A percentile compares a stretch with the other conserved stretches of the same genome.
Evolutionary conservation across 2,113 vertebrate genomes (phyloP).

Genomic region (Rhinolophus sinicus): DNA sequence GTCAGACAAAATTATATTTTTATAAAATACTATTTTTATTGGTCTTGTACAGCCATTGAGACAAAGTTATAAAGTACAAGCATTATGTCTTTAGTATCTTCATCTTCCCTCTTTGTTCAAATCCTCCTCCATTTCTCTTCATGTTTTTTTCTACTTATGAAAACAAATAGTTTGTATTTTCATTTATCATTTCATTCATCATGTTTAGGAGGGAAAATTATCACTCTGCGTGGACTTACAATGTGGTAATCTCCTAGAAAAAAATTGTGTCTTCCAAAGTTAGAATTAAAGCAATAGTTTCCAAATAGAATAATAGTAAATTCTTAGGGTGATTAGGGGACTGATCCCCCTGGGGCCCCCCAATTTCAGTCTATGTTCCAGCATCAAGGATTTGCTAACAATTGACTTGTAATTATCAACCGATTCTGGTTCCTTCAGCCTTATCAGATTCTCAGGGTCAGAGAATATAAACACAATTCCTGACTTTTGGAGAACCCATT

Average conservation of each 20-base stretch:
- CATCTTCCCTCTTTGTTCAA: background rate
- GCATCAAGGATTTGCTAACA: background rate
- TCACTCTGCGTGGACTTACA: background rate
- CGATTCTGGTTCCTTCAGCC: background rate
- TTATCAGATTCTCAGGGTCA: background rate
- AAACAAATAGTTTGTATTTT: background rate
- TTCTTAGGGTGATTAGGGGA: background rate
- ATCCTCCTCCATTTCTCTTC: background rate
- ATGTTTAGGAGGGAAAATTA: background rate
- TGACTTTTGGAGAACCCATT: background rate
- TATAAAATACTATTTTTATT: background rate
- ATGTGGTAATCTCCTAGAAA: background rate
- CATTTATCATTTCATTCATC: background rate
- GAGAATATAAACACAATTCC: background rate
- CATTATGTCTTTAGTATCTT: background rate
- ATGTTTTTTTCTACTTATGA: background rate
- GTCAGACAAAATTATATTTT: background rate
- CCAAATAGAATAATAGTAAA: background rate
- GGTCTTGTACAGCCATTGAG: background rate
- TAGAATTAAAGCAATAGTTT: background rate
- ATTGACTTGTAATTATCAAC: background rate
- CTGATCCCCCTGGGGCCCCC: background rate
- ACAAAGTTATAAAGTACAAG: background rate
- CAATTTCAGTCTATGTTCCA: background rate
- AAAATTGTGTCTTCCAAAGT: background rate